Base-by-base conservation (phyloP, 2,797 vertebrate species). In the Choloepus didactylus region DNA sequence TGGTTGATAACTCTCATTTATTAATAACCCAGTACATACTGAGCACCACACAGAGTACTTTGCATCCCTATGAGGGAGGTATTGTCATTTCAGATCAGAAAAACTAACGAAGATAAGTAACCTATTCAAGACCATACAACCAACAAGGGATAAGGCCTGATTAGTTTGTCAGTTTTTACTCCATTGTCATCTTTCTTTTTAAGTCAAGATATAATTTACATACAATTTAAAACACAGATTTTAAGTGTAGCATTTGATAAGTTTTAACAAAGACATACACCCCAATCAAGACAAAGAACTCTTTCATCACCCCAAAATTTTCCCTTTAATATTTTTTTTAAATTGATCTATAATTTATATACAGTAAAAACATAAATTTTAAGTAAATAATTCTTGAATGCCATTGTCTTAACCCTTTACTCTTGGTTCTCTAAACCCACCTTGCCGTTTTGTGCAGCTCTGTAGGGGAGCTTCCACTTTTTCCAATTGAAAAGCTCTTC, bases 1-100 rank as follows among this genome's bases (percentile, higher is more conserved):
- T 7, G n/a, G 8, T 38, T 73, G 51, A 76, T 41, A 72, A 77
- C 51, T 62, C 15, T 80, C 59, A 86, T 76, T 92, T 72, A 70
- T 75, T 87, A 86, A 85, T 70, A 80, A 51, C 18, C 49, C 86
- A 7, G 44, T 46, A 64, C 35, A 83, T 46, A 11, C 72, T 73
- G 94, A 91, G 19, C 29, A 82, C n/a, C 35, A 86, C 19, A 84
- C 59, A 75, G 38, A 62, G 29, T 85, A 49, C 8, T 93, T 38
- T 76, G 19, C 41, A 69, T 9, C 31, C 6, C 35, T 62, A 16
- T n/a, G 21, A 44, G 81, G 8, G 31, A 76, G 11, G 35, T 38
- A 31, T 46, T 64, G 70, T 54, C 29, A 89, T 83, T 93, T 84
- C 38, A 41, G 59, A 79, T 86, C 27, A 92, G 62, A 88, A 92